These are phyloP conservation scores for Matsumurasca onukii DNA, from an alignment of 1,140 invertebrate genomes.

Conservation along the genomic window DNA sequence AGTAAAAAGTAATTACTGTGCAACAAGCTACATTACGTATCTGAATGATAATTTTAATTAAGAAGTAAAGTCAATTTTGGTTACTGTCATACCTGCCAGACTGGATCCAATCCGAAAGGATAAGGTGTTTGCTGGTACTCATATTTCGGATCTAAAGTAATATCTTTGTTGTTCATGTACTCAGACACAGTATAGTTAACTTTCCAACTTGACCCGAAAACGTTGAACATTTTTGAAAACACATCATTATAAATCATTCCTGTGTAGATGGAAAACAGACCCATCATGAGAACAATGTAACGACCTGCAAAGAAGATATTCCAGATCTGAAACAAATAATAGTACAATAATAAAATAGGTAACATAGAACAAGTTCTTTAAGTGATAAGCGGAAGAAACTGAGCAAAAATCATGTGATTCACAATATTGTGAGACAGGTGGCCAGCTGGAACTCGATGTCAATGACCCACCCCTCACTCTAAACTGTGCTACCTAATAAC, in stretches of 20 bases:
- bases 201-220: conserved; percentile 87
- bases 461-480: too few relatives aligned
- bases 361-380: too few relatives aligned
- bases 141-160: conserved; percentile 67
- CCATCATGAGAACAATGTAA: conserved; percentile 98
- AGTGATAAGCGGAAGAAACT: too few relatives aligned
- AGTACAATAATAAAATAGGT: too few relatives aligned
- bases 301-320: conserved; percentile 97
- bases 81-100: conserved; percentile 78
- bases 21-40: too few relatives aligned
- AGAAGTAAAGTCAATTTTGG: too few relatives aligned
- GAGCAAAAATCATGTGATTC: too few relatives aligned
- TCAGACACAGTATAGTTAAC: conserved; percentile 57
- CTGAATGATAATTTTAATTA: too few relatives aligned
- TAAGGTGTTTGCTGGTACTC: conserved; percentile 65
- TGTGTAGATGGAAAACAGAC: conserved; percentile 95
- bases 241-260: conserved; percentile 98
- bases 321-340: conserved; percentile 70
- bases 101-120: conserved; percentile 84
- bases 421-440: too few relatives aligned
- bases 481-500: too few relatives aligned
- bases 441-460: too few relatives aligned
- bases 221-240: conserved; percentile 94
- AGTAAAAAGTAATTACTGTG: too few relatives aligned
- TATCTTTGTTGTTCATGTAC: conserved; percentile 49